A percentile compares a stretch with the other conserved stretches of the same genome.
phyloP scores from a whole-genome alignment of 2,113 vertebrate species.

The Zosterops borbonicus region DNA sequence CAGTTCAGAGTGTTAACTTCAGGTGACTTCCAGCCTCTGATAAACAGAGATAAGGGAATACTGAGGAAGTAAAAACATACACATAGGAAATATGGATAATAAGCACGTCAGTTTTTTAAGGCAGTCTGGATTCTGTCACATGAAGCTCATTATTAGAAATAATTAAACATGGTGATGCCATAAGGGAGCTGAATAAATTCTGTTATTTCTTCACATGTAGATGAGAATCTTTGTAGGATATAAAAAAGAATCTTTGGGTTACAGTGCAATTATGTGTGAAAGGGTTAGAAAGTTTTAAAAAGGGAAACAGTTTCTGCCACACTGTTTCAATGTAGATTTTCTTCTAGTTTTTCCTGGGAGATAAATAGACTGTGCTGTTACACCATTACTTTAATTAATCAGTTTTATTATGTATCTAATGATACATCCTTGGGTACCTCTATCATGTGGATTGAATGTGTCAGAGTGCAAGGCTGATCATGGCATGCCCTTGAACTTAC shows the following conservation, averaged over 20 bases:
- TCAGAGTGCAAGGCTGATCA: not conserved
- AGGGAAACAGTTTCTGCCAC: not conserved
- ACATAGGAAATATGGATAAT: not conserved
- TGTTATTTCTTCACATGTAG: not conserved
- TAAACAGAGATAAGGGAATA: not conserved
- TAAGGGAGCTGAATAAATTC: not conserved
- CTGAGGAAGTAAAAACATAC: not conserved
- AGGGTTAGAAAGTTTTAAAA: not conserved
- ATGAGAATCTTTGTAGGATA: not conserved
- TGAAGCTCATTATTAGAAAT: not conserved
- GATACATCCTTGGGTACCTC: rapidly evolving
- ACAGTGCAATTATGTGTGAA: not conserved
- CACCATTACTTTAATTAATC: not conserved
- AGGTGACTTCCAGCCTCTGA: not conserved
- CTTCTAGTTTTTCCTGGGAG: not conserved
- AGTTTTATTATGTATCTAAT: not conserved
- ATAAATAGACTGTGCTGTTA: not conserved
- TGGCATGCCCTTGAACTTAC: not conserved
- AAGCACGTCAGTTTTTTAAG: not conserved
- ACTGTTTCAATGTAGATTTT: not conserved
- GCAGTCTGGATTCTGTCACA: not conserved
- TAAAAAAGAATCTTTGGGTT: not conserved
- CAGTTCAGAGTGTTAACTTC: not conserved
- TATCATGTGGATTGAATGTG: not conserved
- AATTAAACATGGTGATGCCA: not conserved